phyloP scores from a whole-genome alignment of 2,113 vertebrate genomes.

The Aramus guarauna region DNA sequence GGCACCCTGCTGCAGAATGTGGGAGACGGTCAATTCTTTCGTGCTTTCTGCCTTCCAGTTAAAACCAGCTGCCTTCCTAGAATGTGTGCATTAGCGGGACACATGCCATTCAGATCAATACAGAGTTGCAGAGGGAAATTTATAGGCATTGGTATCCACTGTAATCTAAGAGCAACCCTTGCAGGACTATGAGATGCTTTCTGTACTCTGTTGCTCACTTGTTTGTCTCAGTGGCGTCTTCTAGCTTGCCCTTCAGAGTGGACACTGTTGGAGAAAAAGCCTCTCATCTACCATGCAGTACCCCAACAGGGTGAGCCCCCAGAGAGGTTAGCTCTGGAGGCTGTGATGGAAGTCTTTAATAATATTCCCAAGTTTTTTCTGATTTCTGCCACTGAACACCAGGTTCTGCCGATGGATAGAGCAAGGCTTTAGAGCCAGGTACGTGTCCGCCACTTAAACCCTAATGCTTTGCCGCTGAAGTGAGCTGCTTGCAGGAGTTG shows the following conservation, averaged over 20 bases:
- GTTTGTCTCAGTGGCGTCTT: not conserved
- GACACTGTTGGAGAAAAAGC: not conserved
- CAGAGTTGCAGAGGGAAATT: not conserved
- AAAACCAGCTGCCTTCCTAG: not conserved
- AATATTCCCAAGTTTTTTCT: not conserved
- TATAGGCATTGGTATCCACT: rapidly evolving
- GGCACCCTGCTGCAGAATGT: rapidly evolving
- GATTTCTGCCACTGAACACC: not conserved
- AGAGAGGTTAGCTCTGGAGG: not conserved
- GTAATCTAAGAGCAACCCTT: not conserved
- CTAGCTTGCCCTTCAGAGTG: not conserved
- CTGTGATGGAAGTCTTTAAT: not conserved
- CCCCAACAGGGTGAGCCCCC: rapidly evolving
- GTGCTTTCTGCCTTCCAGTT: rapidly evolving
- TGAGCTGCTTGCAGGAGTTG: constrained; percentile 16
- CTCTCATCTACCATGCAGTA: not conserved
- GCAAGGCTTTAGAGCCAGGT: not conserved
- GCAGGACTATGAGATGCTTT: not conserved
- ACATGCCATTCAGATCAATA: rapidly evolving
- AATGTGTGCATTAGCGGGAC: rapidly evolving
- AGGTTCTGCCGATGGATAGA: rapidly evolving
- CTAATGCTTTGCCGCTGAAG: not conserved
- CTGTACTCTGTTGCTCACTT: not conserved
- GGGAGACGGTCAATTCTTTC: rapidly evolving
- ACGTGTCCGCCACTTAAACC: not conserved